Conservation (phyloP, 2,888 invertebrate species). For the Eurois occulta region DNA sequence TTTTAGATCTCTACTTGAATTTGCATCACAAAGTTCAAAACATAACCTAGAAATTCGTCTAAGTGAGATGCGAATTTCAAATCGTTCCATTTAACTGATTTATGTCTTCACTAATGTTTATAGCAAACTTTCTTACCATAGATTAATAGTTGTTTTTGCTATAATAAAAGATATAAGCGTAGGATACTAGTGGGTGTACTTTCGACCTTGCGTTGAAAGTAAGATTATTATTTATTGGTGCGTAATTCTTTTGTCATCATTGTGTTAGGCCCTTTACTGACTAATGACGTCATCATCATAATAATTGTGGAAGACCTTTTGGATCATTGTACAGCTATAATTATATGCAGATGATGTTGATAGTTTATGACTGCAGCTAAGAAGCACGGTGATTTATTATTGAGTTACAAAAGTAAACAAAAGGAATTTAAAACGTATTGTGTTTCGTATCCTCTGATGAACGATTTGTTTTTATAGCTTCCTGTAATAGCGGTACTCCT, state of each 20-base stretch:
- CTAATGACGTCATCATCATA: constrained; percentile 42
- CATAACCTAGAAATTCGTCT: constrained; percentile 38
- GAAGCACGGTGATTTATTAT: constrained; percentile 9
- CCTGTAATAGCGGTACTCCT: no score
- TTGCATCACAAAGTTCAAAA: constrained; percentile 10
- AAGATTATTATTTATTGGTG: constrained; percentile 72
- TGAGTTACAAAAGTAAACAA: constrained; percentile 6
- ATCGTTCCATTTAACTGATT: constrained; percentile 41
- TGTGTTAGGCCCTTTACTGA: constrained; percentile 70
- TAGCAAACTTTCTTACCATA: constrained; percentile 50
- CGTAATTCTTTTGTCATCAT: constrained; percentile 73
- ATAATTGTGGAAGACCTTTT: constrained; percentile 54
- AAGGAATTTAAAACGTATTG: neutral
- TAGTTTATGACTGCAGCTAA: constrained; percentile 12
- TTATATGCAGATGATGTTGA: constrained; percentile 47
- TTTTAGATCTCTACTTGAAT: constrained; percentile 15
- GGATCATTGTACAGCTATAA: constrained; percentile 35
- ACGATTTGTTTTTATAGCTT: neutral
- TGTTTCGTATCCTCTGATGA: neutral
- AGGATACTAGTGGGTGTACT: constrained; percentile 76
- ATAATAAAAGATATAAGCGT: constrained; percentile 62
- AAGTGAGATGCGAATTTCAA: constrained; percentile 29
- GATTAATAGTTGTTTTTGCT: constrained; percentile 35
- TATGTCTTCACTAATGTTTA: constrained; percentile 22
- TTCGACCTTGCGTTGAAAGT: constrained; percentile 81